Percentiles rank a stretch among this genome's conserved stretches.
Conservation (phyloP, 2,113 vertebrate species). For the Megaceryle torquata region DNA sequence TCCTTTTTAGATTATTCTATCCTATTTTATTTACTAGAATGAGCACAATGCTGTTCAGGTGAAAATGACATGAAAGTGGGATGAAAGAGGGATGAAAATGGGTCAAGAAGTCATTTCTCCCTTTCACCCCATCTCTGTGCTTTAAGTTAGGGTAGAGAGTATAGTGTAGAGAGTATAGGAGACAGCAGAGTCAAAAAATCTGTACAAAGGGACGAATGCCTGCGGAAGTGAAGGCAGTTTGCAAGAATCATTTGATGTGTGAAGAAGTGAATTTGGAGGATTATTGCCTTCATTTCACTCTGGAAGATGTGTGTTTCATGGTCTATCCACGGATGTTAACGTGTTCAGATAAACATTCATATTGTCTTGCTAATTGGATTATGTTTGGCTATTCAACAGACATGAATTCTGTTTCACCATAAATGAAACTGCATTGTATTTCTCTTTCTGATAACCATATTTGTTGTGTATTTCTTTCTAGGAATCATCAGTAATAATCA, state of each 20-base stretch:
- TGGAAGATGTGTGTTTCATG: not conserved
- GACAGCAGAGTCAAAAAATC: not conserved
- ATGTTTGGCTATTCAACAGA: not conserved
- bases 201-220: not conserved
- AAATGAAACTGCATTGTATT: not conserved
- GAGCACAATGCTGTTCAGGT: not conserved
- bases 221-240: rapidly evolving
- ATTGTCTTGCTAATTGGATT: not conserved
- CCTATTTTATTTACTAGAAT: not conserved
- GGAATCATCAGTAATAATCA: not conserved
- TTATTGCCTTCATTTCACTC: not conserved
- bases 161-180: not conserved
- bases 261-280: not conserved
- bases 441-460: not conserved
- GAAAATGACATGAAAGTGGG: not conserved
- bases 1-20: not conserved
- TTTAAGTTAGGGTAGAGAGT: not conserved
- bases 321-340: not conserved
- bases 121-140: not conserved
- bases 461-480: not conserved
- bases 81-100: not conserved
- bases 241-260: not conserved
- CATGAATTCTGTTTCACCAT: not conserved
- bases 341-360: not conserved
- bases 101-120: not conserved